A percentile compares a stretch with the other conserved stretches of the same genome.
phyloP scores from a whole-genome alignment of 1,140 invertebrate genomes.

The Eciton burchellii region DNA sequence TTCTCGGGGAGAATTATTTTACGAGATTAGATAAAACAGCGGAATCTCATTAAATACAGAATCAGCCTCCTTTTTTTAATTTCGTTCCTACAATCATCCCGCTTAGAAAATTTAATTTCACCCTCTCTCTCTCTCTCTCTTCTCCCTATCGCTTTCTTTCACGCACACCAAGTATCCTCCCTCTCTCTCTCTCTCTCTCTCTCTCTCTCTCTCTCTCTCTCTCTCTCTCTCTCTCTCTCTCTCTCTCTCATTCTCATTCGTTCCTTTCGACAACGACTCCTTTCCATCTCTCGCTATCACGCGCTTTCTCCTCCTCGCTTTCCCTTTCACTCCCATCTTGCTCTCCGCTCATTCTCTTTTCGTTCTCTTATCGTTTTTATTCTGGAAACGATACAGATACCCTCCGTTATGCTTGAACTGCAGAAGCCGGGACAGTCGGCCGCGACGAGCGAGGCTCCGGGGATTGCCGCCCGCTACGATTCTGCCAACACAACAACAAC shows the following conservation, averaged over 20 bases:
- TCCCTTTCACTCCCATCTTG: not conserved
- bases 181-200: not conserved
- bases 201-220: not conserved
- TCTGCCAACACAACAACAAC: conserved; percentile 87
- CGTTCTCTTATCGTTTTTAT: conserved; percentile 64
- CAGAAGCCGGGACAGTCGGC: conserved; percentile 94
- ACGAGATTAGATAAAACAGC: not conserved
- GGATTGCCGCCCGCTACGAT: conserved; percentile 90
- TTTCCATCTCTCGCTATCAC: conserved; percentile 22
- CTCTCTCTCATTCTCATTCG: not conserved
- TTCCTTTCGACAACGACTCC: not conserved
- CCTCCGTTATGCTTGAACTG: conserved; percentile 94
- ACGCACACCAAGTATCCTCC: no score
- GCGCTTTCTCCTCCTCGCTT: not conserved
- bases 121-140: not conserved
- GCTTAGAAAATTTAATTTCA: not conserved
- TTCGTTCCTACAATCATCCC: not conserved
- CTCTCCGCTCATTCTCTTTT: conserved; percentile 30
- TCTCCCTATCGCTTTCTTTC: not conserved
- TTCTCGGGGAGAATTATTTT: not conserved
- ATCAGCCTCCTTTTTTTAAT: not conserved
- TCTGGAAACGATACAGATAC: conserved; percentile 88
- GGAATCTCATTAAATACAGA: not conserved
- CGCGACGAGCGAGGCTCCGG: conserved; percentile 93
- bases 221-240: not conserved